These are phyloP conservation scores for Hippopotamyrus pictus DNA, from an alignment of 2,797 vertebrate genomes.

Conservation along the genomic window DNA sequence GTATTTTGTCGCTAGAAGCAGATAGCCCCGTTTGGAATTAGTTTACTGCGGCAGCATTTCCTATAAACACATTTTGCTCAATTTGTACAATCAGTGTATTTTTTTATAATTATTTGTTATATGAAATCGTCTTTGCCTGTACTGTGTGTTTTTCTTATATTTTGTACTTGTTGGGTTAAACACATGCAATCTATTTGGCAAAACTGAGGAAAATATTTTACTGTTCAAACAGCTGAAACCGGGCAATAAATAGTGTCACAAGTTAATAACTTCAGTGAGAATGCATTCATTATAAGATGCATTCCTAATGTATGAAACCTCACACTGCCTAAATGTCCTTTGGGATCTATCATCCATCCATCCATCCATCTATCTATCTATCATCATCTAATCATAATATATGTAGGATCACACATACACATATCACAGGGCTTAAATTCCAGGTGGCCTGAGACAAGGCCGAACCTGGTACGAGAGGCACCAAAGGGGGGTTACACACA, in stretches of 20 bases:
- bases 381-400: too few species aligned
- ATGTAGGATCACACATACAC: too few species aligned
- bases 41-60: neutral
- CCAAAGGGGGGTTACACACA: too few species aligned
- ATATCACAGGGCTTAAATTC: too few species aligned
- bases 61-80: neutral
- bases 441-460: too few species aligned
- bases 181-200: neutral
- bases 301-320: neutral
- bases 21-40: neutral
- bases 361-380: too few species aligned
- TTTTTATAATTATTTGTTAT: neutral
- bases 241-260: neutral
- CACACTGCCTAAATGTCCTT: neutral
- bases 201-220: neutral
- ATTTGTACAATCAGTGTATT: neutral
- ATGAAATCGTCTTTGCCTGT: neutral
- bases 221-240: neutral
- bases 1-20: neutral
- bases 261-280: neutral
- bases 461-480: too few species aligned
- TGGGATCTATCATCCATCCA: neutral
- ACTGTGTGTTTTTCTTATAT: neutral
- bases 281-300: slow-evolving; percentile 1
- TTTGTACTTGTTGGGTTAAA: neutral